Evolutionary conservation across 1,140 invertebrate genomes (phyloP), one percentile per base, ranked within the genome.

Genomic region (Drosophila sp.): DNA sequence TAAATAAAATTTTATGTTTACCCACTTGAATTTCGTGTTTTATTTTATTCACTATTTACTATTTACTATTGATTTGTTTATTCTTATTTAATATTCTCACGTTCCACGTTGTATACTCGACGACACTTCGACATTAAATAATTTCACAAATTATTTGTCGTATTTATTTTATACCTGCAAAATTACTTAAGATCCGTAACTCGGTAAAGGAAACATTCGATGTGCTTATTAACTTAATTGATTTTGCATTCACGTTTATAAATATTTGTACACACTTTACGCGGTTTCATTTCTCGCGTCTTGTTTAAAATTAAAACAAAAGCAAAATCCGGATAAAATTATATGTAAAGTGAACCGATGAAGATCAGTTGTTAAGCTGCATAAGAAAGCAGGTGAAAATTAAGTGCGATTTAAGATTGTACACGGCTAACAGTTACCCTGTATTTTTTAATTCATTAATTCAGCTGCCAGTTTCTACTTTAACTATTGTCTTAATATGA

Each of bases 141-240:
- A 53, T 54, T 48, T 59, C 70, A 7, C 11, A 59, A 54, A 29
- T 67, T 45, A 40, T 14, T 51, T 27, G 34, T 25, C 54, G 38
- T 43, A 59, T 67, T 67, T 25, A 58, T 67, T 61, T 67, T 59
- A 72, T 59, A 67, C 48, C 8, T 29, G 3, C n/a, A 46, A 25
- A 57, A 34, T 29, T 18, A 13, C 51, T 21, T 36, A 38, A 46
- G 21, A 41, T 48, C 45, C 25, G 43, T 21, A 41, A 64, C 57
- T 46, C 57, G 38, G 38, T 2, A 50, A 18, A 46, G 41, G 40
- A 64, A 56, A 71, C 38, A 57, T 25, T 25, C 36, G 51, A n/a
- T 14, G 29, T 38, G 53, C 45, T 72, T 57, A 66, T 72, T 72
- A 67, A 51, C 63, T 67, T 48, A 59, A 72, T 72, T 67, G 67